Base-by-base conservation (phyloP, 2,113 vertebrate genomes). In the Oxyruncus cristatus region DNA sequence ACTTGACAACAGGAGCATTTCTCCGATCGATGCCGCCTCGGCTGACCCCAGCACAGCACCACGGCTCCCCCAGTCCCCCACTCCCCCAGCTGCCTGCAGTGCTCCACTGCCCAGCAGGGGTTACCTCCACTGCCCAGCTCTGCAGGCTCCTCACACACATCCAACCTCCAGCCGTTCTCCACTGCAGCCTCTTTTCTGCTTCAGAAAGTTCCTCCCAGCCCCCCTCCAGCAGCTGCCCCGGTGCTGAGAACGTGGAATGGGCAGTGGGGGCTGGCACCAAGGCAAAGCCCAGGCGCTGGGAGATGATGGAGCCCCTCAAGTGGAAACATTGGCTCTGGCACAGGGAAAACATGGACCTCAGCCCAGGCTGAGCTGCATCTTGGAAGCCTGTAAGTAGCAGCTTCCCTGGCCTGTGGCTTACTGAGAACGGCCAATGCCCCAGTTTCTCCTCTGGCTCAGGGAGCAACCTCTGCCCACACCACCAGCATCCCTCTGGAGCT, bases 111-210 rank as follows among this genome's bases (percentile, higher is more conserved):
- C 49, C 28, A 21, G 37, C 72, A 2, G 3, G 1, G 3, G 9
- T 1, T 20, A 14, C 52, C 73, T 12, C 50, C 4, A 4, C 0
- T n/a, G n/a, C 0, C 10, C 58, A 3, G 73, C 9, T 37, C 84
- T 15, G 1, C 39, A 6, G 79, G 81, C 74, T 82, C 79, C 70
- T 28, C 17, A 1, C 0, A 0, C 20, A 0, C 7, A 1, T 2
- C 49, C 49, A 41, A 3, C 85, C 30, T 2, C 72, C 94, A 4
- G 62, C 75, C 10, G 7, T 1, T 66, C 59, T 44, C 44, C 33
- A 0, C 4, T 1, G 28, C 47, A 28, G 30, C 39, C 41, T 44
- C 63, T 6, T 17, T 2, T 4, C 68, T 23, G 50, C 83, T 42
- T 27, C n/a, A 7, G 13, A 4, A 30, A 33, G 50, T 46, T 17